Evolutionary conservation across 2,888 invertebrate species (phyloP), one percentile per base, ranked within the genome.

Genomic region (Drosophila koepferae): DNA sequence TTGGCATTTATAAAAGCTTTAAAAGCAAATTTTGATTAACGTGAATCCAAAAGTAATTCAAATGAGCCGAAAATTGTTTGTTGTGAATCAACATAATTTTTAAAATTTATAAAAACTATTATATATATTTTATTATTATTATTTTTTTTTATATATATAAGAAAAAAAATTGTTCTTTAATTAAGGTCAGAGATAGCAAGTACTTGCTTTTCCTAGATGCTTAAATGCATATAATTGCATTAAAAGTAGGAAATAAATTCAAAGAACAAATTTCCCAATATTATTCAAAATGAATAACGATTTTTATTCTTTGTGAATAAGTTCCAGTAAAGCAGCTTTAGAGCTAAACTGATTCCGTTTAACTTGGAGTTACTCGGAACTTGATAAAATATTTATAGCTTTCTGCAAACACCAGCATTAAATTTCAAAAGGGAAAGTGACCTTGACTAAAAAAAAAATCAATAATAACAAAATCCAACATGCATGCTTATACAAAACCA

Each of bases 401-500:
- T 34, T 41, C 14, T 7, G 16, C 16, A 4, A 61, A 41, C 23
- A 1, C 14, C 12, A 36, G 20, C 31, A 60, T 64, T 60, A 48
- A 12, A 61, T 49, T 64, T 23, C 5, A 23, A 1, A 40, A 40
- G 8, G 20, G 12, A 18, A 8, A 48, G 46, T 18, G 67, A 67
- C 67, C 67, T 67, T 67, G 67, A 12, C 34, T 7, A 36, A 34
- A 23, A 28, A 54, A 23, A 31, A 31, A 36, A 69, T 67, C 69
- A 69, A 58, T 69, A 67, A 40, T 31, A 31, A 40, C 31, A 43
- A 23, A 12, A 16, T n/a, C 44, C 10, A 34, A 31, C 28, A 6
- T 49, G 6, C 36, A 38, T 53, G 14, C 28, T 34, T 36, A 31
- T 34, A 18, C 36, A 38, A 51, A 43, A 31, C 38, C 55, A 63